phyloP scores from a whole-genome alignment of 2,888 invertebrate genomes.

The Schrankia costaestrigalis region DNA sequence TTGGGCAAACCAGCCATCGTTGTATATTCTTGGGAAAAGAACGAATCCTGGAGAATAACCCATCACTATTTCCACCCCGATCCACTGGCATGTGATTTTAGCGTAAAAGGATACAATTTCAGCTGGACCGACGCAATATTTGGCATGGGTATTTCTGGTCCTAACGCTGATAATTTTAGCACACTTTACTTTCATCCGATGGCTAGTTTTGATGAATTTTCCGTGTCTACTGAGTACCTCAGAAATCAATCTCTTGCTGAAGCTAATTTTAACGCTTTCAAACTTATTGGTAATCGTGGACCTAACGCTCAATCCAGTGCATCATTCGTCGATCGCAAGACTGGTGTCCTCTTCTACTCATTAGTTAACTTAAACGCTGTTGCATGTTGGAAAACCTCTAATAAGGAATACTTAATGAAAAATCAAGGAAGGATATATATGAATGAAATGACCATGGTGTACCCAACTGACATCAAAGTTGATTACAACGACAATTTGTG shows the following conservation, averaged over 20 bases:
- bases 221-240: conserved; percentile 85
- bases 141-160: conserved; percentile 85
- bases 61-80: conserved; percentile 87
- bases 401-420: conserved; percentile 83
- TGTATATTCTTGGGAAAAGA: conserved; percentile 87
- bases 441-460: conserved; percentile 86
- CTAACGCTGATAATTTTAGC: conserved; percentile 83
- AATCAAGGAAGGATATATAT: conserved; percentile 87
- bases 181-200: conserved; percentile 90
- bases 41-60: conserved; percentile 87
- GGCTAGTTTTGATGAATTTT: conserved; percentile 87
- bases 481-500: conserved; percentile 86
- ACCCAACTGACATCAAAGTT: conserved; percentile 89
- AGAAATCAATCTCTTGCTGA: conserved; percentile 80
- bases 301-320: conserved; percentile 87
- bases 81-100: conserved; percentile 86
- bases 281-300: conserved; percentile 84
- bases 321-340: conserved; percentile 85
- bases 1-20: conserved; percentile 85
- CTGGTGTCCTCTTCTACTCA: conserved; percentile 87
- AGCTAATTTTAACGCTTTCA: conserved; percentile 83
- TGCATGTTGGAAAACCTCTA: conserved; percentile 88
- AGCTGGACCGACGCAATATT: conserved; percentile 90
- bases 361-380: conserved; percentile 88
- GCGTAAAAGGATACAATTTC: conserved; percentile 84